A percentile compares a stretch with the other conserved stretches of the same genome.
These are phyloP conservation scores for Nasonia giraulti DNA, from an alignment of 1,140 invertebrate species.

Conservation along the genomic window DNA sequence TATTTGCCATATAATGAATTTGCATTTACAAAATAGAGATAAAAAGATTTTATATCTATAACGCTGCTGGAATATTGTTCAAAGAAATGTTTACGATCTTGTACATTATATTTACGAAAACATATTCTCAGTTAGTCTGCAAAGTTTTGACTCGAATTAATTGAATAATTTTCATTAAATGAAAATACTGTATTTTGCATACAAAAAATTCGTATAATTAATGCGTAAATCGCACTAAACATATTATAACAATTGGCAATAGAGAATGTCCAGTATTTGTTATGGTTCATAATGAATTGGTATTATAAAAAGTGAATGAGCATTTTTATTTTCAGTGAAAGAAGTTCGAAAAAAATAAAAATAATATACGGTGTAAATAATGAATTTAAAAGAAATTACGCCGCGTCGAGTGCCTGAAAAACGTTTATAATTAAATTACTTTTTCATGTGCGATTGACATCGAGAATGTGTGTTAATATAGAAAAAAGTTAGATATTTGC, in stretches of 20 bases:
- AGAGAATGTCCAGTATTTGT: conserved; percentile 62
- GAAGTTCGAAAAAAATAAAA: conserved; percentile 34
- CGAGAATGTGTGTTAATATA: conserved; percentile 55
- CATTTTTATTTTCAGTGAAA: conserved; percentile 39
- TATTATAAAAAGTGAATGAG: conserved; percentile 56
- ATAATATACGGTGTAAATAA: conserved; percentile 61
- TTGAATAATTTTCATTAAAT: conserved; percentile 37
- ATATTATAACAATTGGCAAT: conserved; percentile 32
- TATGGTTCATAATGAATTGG: conserved; percentile 61
- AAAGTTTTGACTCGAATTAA: conserved; percentile 32
- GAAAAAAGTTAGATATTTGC: conserved; percentile 65
- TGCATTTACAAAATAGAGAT: conserved; percentile 30
- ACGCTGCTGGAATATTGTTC: conserved; percentile 12
- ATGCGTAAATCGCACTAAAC: background rate
- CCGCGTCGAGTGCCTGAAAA: conserved; percentile 57
- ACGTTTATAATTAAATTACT: conserved; percentile 35
- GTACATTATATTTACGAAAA: conserved; percentile 17
- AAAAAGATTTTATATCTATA: background rate
- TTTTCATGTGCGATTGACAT: conserved; percentile 45
- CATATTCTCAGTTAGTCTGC: conserved; percentile 28
- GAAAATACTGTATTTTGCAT: conserved; percentile 26
- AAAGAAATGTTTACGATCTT: conserved; percentile 42
- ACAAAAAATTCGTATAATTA: conserved; percentile 4
- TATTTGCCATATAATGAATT: conserved; percentile 19
- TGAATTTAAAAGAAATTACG: conserved; percentile 57